A percentile compares a stretch with the other conserved stretches of the same genome.
Evolutionary conservation across 2,888 invertebrate species (phyloP).

Genomic region (Palloptera scutellata): DNA sequence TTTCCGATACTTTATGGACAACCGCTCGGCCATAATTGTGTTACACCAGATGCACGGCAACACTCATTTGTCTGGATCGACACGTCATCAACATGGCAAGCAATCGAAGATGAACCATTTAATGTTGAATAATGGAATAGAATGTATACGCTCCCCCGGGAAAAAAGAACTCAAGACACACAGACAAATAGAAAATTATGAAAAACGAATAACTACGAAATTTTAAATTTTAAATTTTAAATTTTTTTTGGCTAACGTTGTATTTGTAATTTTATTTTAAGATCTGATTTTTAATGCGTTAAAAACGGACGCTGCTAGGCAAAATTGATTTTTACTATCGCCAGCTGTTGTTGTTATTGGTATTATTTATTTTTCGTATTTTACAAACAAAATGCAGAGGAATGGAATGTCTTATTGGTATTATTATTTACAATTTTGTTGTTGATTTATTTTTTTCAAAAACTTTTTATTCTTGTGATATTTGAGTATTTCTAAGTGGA

Average conservation of each 20-base stretch:
- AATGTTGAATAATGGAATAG: conserved; percentile 14
- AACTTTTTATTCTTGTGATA: conserved; percentile 10
- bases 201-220: too few relatives aligned
- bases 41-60: conserved; percentile 64
- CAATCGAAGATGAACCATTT: conserved; percentile 43
- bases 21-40: conserved; percentile 66
- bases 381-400: too few relatives aligned
- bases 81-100: conserved; percentile 63
- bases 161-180: too few relatives aligned
- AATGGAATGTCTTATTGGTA: too few relatives aligned
- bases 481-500: neutral
- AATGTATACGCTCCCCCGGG: too few relatives aligned
- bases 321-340: neutral
- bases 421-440: too few relatives aligned
- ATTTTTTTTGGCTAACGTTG: conserved; percentile 21
- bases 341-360: conserved; percentile 3
- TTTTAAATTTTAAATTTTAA: neutral
- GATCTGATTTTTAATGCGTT: conserved; percentile 1
- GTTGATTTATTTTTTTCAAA: conserved; percentile 8
- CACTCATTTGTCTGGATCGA: conserved; percentile 64
- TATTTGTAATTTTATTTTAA: conserved; percentile 5
- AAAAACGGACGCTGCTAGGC: too few relatives aligned
- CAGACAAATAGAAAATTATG: neutral
- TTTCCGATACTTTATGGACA: conserved; percentile 63
- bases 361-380: conserved; percentile 9